Base-by-base conservation (phyloP, 2,888 invertebrate genomes). In the Polymixis flavicincta region DNA sequence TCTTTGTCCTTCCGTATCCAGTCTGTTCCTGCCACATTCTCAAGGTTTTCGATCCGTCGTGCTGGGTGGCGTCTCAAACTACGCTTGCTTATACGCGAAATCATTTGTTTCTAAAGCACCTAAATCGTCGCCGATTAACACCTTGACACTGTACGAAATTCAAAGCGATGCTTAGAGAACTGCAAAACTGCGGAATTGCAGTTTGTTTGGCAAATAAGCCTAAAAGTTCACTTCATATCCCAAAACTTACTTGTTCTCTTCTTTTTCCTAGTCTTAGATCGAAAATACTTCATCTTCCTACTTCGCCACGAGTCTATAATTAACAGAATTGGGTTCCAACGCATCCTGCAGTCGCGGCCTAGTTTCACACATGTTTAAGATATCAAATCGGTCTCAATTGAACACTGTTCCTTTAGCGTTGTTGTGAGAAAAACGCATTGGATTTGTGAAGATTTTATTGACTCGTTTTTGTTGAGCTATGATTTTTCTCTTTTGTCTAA, bases 281-380 rank as follows among this genome's bases (percentile, higher is more conserved):
- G 48, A 11, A 60, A 52, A n/a, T 28, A 67, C 17, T 45, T 19
- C 25, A 37, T 71, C 68, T 81, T 69, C 57, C 61, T 69, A 19
- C 54, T 59, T 8, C 32, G 45, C 22, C 25, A 32, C 32, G 9
- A 59, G 69, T 70, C 85, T 82, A 82, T 85, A 85, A 85, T 83
- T 82, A 85, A 69, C 68, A 42, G 65, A 85, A 83, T 83, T 82
- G 73, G 71, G 54, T 73, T 61, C 82, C 8, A 68, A 73, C 76
- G 80, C 83, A 77, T 87, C 80, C 87, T 82, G 85, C 83, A 76
- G 65, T 42, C 42, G 66, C 67, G 85, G 17, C 84, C 88, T 59
- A 86, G 63, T 85, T 86, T 72, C 71, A 85, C 88, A 87, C 88
- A 76, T 86, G 86, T 85, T 86, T 57, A 68, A 87, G 74, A 86